Base-by-base conservation (phyloP, 2,113 vertebrate species). In the Patagioenas fasciata region DNA sequence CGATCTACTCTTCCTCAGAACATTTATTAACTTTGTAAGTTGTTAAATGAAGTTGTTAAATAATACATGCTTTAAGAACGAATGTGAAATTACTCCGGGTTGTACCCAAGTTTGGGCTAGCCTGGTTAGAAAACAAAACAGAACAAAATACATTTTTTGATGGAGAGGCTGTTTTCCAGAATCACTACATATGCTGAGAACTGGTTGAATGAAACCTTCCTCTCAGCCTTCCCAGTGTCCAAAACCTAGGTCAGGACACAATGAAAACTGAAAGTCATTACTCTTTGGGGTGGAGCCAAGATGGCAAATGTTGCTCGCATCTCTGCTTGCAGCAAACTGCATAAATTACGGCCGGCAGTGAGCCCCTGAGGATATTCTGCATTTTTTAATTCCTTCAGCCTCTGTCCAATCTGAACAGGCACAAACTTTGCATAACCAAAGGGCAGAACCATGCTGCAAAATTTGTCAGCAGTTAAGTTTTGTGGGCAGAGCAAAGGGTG, bases 261-360 rank as follows among this genome's bases (percentile, higher is more conserved):
- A 80, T 31, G 58, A 89, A 96, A 95, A 92, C 60, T 83, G 74
- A 89, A 93, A 95, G 95, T 91, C 91, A 88, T 93, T 80, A 72
- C 16, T 54, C n/a, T 73, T 73, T 93, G 94, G 60, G 85, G 74
- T 80, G 42, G 42, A 89, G 95, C 89, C 91, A 94, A 74, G 71
- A 67, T 64, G 29, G 34, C 60, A 91, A 88, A 85, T 50, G 64
- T 51, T 93, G 61, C 48, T 91, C 40, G 69, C n/a, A 73, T 50
- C 74, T 93, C 58, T 80, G 11, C 71, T 96, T 88, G 79, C 67
- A 82, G 71, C 57, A 65, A 91, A 53, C 64, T 89, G 80, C 67
- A 56, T 83, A 51, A 85, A 71, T 95, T 93, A 85, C 28, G 16
- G 29, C 56, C 0, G 1, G 51, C 44, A 91, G 47, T 58, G 58